Conservation (phyloP, 2,113 vertebrate genomes). For the Plecotus auritus region DNA sequence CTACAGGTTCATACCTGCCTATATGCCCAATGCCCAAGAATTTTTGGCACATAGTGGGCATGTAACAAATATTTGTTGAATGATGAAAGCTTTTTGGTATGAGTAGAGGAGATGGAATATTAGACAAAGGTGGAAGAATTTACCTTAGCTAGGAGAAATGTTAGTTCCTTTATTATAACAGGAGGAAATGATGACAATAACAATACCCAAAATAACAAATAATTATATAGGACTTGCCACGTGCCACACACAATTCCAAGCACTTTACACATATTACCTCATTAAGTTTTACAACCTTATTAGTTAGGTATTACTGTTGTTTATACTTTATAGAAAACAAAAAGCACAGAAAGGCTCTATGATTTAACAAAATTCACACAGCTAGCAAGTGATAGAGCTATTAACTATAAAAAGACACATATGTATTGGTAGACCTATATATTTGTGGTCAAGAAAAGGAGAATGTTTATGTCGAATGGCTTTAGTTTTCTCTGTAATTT, state of each 20-base stretch:
- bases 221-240: neutral
- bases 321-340: neutral
- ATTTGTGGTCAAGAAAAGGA: neutral
- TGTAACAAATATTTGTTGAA: neutral
- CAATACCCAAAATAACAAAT: neutral
- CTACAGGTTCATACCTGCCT: neutral
- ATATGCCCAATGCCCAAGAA: neutral
- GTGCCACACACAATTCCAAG: neutral
- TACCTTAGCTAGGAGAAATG: neutral
- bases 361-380: neutral
- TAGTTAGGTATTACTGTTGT: neutral
- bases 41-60: neutral
- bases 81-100: neutral
- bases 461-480: neutral
- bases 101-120: neutral
- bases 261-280: neutral
- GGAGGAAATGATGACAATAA: neutral
- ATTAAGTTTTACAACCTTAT: neutral
- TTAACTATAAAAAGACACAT: neutral
- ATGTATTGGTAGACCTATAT: neutral
- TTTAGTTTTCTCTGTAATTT: constrained; percentile 6
- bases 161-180: neutral
- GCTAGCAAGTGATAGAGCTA: neutral
- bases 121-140: neutral
- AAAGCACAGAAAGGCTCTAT: neutral